These are phyloP conservation scores for Melanchra persicariae DNA, from an alignment of 2,888 invertebrate species.

Conservation along the genomic window DNA sequence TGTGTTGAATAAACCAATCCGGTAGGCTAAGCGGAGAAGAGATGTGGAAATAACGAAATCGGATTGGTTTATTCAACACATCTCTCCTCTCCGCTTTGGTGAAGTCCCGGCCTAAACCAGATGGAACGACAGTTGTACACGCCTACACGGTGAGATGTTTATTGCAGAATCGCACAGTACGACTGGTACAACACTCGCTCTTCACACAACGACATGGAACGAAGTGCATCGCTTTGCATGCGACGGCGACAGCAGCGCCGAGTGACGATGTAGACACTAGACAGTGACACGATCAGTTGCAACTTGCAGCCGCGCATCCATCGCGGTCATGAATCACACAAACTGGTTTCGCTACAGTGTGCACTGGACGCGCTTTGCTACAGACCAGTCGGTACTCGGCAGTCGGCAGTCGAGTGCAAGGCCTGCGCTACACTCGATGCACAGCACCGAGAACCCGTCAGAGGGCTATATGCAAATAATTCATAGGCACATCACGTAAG, in stretches of 20 bases:
- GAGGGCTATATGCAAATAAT: not conserved
- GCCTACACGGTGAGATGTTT: no score
- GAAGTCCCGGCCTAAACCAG: no score
- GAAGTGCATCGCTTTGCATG: slow-evolving; percentile 2
- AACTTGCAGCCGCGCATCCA: not conserved
- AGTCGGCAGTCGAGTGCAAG: not conserved
- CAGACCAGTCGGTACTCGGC: not conserved
- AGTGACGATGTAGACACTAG: not conserved
- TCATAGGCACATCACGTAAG: not conserved
- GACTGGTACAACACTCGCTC: no score
- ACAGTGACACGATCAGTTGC: not conserved
- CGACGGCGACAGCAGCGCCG: not conserved
- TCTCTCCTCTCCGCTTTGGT: no score
- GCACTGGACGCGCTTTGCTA: not conserved
- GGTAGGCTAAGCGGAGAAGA: no score
- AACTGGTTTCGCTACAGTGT: slow-evolving; percentile 39
- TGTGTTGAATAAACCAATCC: no score
- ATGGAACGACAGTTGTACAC: no score
- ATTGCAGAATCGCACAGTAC: no score
- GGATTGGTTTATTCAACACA: no score
- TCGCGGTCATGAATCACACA: slow-evolving; percentile 25
- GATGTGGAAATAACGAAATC: no score
- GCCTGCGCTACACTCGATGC: not conserved
- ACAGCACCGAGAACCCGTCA: not conserved
- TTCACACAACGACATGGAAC: not conserved